These are phyloP conservation scores for Eupithecia abbreviata DNA, from an alignment of 2,888 invertebrate species.

Conservation along the genomic window DNA sequence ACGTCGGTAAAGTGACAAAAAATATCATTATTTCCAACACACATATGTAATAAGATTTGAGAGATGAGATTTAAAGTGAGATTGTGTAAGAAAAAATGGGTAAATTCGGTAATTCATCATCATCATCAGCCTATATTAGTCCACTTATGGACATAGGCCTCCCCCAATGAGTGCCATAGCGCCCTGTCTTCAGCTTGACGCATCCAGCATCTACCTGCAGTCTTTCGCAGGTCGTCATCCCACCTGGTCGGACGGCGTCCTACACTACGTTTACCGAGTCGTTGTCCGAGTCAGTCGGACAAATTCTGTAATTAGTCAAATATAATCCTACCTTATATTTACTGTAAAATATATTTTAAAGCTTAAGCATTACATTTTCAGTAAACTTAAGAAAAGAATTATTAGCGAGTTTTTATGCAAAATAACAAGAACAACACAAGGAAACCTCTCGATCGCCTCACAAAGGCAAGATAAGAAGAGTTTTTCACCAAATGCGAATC, in stretches of 20 bases:
- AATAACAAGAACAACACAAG: conserved; percentile 38
- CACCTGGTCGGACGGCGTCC: too few species aligned
- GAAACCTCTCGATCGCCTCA: conserved; percentile 49
- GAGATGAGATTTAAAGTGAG: too few species aligned
- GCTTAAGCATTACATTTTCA: conserved; percentile 5
- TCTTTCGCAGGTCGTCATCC: too few species aligned
- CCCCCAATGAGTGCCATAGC: too few species aligned
- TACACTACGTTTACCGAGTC: too few species aligned
- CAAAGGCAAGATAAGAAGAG: conserved; percentile 58
- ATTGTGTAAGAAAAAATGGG: background rate
- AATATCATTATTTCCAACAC: background rate
- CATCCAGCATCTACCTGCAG: too few species aligned
- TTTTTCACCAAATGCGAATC: conserved; percentile 60
- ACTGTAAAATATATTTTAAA: background rate
- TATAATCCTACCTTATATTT: background rate
- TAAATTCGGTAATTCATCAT: background rate
- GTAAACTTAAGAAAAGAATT: background rate
- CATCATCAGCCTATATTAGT: too few species aligned
- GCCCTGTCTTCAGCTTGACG: too few species aligned
- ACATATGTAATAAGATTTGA: background rate
- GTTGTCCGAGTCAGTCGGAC: too few species aligned
- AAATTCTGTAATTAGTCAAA: background rate
- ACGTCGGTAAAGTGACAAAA: background rate
- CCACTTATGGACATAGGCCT: too few species aligned
- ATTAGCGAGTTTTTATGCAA: conserved; percentile 35